Evolutionary conservation across 2,113 vertebrate genomes (phyloP).

Genomic region (Periophthalmus modestus): DNA sequence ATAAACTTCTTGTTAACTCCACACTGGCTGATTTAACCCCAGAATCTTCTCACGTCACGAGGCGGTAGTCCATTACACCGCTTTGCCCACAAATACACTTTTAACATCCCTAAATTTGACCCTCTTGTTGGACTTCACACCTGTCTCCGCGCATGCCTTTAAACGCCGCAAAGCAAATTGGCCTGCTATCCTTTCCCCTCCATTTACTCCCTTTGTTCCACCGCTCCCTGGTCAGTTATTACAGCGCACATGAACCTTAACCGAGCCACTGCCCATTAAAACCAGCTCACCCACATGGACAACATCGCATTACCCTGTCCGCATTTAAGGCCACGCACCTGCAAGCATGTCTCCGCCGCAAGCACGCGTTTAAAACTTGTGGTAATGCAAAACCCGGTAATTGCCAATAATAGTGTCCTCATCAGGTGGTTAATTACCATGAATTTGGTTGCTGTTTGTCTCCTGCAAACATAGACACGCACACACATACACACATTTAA

Average conservation of each 20-base stretch:
- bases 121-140: neutral
- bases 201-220: neutral
- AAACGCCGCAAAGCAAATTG: neutral
- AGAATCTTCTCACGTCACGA: too few species aligned
- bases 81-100: too few species aligned
- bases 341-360: slow-evolving; percentile 17
- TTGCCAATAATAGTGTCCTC: slow-evolving; percentile 73
- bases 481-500: slow-evolving; percentile 14
- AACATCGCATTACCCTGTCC: neutral
- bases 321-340: slow-evolving; percentile 22
- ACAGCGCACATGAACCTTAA: slow-evolving; percentile 1
- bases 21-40: too few species aligned
- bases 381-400: slow-evolving; percentile 70
- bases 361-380: slow-evolving; percentile 47
- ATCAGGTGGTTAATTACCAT: slow-evolving; percentile 76
- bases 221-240: neutral
- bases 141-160: neutral
- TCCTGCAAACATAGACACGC: slow-evolving; percentile 40
- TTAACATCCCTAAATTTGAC: neutral
- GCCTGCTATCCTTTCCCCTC: neutral
- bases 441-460: slow-evolving; percentile 64
- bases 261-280: slow-evolving; percentile 6
- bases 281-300: slow-evolving; percentile 1
- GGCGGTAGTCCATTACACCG: too few species aligned
- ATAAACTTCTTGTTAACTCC: too few species aligned